These are phyloP conservation scores for Pogona vitticeps DNA, from an alignment of 2,113 vertebrate genomes.

Conservation along the genomic window DNA sequence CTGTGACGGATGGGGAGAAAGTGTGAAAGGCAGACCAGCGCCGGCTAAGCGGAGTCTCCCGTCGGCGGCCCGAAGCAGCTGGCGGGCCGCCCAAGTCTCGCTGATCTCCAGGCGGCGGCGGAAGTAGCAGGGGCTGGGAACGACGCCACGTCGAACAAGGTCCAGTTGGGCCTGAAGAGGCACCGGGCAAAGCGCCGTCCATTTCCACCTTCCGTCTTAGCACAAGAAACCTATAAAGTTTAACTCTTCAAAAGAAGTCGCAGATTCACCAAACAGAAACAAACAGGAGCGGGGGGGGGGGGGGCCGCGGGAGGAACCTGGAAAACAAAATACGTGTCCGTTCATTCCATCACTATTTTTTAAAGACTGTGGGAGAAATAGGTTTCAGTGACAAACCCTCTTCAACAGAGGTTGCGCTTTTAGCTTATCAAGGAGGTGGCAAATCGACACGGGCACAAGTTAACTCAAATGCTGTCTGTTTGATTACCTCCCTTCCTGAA, in stretches of 20 bases:
- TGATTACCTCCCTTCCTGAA: too few relatives aligned
- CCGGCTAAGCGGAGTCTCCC: background rate
- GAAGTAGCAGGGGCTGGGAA: accelerated
- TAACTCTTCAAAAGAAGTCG: background rate
- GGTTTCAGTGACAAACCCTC: too few relatives aligned
- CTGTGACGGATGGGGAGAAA: constrained; percentile 57
- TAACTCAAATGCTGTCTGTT: too few relatives aligned
- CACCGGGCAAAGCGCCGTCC: background rate
- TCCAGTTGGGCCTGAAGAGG: too few relatives aligned
- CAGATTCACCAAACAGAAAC: background rate
- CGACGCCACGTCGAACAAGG: background rate
- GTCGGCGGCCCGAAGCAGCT: background rate
- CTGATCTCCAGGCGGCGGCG: constrained; percentile 1
- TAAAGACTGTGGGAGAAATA: background rate
- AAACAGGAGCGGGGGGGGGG: background rate
- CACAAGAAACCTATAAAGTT: background rate
- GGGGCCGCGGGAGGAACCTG: background rate
- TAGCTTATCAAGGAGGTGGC: background rate
- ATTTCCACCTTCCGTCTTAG: background rate
- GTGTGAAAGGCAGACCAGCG: constrained; percentile 31
- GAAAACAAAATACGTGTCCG: background rate
- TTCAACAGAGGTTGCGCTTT: too few relatives aligned
- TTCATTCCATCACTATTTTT: background rate
- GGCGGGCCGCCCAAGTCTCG: background rate
- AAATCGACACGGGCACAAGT: too few relatives aligned